Evolutionary conservation across 2,888 invertebrate species (phyloP).

Genomic region (Dascillus cervinus): DNA sequence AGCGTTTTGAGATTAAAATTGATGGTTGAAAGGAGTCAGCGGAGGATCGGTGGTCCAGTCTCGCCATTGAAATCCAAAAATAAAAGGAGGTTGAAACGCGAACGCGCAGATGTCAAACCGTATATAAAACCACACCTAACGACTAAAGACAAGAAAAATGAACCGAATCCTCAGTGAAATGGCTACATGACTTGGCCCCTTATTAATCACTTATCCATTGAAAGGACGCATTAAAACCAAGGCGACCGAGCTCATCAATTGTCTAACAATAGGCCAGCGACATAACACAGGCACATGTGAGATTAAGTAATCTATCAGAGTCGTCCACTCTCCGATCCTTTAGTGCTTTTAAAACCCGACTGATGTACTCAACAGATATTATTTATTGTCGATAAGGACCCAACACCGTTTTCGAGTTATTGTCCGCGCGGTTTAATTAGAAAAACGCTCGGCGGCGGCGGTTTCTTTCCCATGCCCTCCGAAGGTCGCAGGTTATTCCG

Average conservation of each 20-base stretch:
- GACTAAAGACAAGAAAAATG: conserved; percentile 18
- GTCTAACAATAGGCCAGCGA: conserved; percentile 32
- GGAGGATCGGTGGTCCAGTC: too few species aligned
- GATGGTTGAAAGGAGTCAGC: conserved; percentile 2
- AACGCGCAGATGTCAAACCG: not conserved
- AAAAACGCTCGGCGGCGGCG: too few species aligned
- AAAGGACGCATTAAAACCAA: conserved; percentile 33
- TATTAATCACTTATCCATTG: conserved; percentile 32
- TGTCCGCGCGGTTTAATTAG: too few species aligned
- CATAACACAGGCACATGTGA: conserved; percentile 29
- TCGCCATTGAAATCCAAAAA: too few species aligned
- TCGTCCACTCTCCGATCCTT: conserved; percentile 16
- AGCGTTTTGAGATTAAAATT: too few species aligned
- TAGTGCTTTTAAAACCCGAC: conserved; percentile 15
- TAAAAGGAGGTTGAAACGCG: too few species aligned
- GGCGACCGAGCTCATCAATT: conserved; percentile 33
- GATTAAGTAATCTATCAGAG: conserved; percentile 26
- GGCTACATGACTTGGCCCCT: conserved; percentile 13
- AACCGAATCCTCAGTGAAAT: conserved; percentile 14
- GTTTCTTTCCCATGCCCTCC: conserved; percentile 18
- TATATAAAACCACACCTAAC: conserved; percentile 7
- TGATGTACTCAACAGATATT: too few species aligned
- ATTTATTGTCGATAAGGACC: too few species aligned
- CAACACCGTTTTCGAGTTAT: too few species aligned
- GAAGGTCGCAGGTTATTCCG: conserved; percentile 21